phyloP scores from a whole-genome alignment of 2,113 vertebrate genomes.

The Hemiprocne comata region DNA sequence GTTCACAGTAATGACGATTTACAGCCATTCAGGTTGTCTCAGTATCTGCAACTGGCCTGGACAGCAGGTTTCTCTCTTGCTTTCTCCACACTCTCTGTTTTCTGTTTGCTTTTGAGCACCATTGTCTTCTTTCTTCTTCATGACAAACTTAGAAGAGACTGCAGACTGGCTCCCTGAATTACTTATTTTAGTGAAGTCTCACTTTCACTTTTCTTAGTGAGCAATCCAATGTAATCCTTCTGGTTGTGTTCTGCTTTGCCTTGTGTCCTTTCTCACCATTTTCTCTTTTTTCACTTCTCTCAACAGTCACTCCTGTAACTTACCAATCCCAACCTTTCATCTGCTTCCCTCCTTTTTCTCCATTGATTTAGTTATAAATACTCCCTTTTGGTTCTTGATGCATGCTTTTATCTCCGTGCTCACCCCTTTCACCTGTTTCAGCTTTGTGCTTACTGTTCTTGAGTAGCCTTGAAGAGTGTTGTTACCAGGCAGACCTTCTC shows the following conservation, averaged over 20 bases:
- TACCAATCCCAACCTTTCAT: not conserved
- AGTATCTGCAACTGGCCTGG: not conserved
- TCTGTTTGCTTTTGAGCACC: not conserved
- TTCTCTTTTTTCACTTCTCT: not conserved
- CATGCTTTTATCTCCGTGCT: accelerated
- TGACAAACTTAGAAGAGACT: not conserved
- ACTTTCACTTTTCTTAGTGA: not conserved
- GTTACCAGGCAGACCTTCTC: not conserved
- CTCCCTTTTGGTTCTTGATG: not conserved
- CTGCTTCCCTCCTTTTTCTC: not conserved
- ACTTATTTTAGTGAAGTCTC: not conserved
- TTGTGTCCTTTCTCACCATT: not conserved
- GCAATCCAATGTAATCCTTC: not conserved
- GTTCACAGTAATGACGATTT: not conserved
- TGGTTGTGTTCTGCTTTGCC: not conserved
- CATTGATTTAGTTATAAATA: not conserved
- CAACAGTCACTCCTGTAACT: not conserved
- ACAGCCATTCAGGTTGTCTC: not conserved
- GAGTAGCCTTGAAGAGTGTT: not conserved
- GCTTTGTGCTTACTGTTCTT: not conserved
- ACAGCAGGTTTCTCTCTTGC: not conserved
- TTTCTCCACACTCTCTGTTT: not conserved
- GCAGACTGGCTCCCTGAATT: not conserved
- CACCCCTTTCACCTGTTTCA: not conserved
- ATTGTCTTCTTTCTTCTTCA: not conserved